phyloP scores from a whole-genome alignment of 2,113 vertebrate species.

The Phaethornis superciliosus region DNA sequence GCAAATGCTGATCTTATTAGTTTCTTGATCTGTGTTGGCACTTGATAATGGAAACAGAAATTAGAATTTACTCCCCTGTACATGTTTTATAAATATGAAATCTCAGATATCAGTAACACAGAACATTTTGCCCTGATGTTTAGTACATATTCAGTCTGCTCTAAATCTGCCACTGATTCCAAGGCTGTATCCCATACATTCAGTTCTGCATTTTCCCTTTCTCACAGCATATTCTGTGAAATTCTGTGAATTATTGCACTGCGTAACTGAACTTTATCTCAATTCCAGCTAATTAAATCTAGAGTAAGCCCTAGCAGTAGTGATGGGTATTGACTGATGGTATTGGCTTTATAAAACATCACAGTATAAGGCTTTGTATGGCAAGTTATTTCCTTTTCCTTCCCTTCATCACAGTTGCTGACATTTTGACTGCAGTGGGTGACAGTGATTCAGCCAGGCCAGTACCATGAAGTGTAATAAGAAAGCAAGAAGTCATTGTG shows the following conservation, averaged over 20 bases:
- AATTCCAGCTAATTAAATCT: conserved; percentile 52
- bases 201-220: background rate
- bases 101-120: background rate
- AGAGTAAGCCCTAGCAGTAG: background rate
- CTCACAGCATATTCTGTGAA: background rate
- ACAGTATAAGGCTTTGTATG: background rate
- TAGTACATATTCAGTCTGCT: background rate
- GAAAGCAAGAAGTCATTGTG: background rate
- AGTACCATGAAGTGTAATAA: background rate
- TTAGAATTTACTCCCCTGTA: background rate
- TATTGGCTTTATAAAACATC: background rate
- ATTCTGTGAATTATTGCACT: background rate
- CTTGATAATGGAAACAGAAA: background rate
- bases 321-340: conserved; percentile 10
- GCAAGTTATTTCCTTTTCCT: background rate
- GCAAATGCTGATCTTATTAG: background rate
- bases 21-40: background rate
- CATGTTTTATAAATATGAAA: background rate
- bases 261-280: conserved; percentile 15
- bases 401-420: background rate
- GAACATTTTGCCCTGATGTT: background rate
- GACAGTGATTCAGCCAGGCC: background rate
- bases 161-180: background rate
- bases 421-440: conserved; percentile 15
- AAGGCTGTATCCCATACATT: background rate